A percentile compares a stretch with the other conserved stretches of the same genome.
Conservation (phyloP, 2,888 invertebrate genomes). For the Lordiphosa andalusiaca region DNA sequence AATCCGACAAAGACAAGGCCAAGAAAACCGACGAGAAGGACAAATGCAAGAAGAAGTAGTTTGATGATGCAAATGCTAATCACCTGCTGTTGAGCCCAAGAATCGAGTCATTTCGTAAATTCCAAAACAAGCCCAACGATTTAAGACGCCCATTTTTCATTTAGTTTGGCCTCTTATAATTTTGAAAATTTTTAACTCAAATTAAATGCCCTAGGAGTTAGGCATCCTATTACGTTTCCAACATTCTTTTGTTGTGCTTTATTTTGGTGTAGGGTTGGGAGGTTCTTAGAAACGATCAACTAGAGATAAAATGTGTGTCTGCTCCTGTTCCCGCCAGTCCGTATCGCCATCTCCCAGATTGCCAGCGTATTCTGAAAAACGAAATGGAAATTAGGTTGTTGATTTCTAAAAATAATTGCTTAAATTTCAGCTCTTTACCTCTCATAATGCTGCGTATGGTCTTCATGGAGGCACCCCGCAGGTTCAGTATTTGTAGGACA, state of each 20-base stretch:
- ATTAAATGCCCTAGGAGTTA: no score
- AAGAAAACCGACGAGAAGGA: not conserved
- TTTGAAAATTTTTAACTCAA: not conserved
- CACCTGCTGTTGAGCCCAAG: not conserved
- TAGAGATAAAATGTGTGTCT: constrained; percentile 93
- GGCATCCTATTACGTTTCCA: constrained; percentile 1
- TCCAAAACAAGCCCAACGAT: not conserved
- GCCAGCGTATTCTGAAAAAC: constrained; percentile 91
- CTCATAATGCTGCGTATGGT: constrained; percentile 96
- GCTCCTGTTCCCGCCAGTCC: constrained; percentile 90
- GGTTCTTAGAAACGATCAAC: constrained; percentile 92
- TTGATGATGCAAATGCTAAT: not conserved
- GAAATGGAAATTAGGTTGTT: not conserved
- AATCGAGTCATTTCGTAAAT: constrained; percentile 8
- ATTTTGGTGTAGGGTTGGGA: constrained; percentile 14
- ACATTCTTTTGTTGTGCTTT: constrained; percentile 27
- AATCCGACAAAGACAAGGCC: not conserved
- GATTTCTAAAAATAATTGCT: no score
- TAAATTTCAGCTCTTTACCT: constrained; percentile 81
- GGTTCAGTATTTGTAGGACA: constrained; percentile 92
- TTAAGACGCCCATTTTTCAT: no score
- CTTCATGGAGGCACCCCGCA: constrained; percentile 94
- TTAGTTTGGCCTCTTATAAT: no score
- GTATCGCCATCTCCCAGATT: constrained; percentile 94
- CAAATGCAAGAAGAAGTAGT: constrained; percentile 10